Evolutionary conservation across 2,888 invertebrate genomes (phyloP).

Genomic region (Eueremaeus valkanovi): DNA sequence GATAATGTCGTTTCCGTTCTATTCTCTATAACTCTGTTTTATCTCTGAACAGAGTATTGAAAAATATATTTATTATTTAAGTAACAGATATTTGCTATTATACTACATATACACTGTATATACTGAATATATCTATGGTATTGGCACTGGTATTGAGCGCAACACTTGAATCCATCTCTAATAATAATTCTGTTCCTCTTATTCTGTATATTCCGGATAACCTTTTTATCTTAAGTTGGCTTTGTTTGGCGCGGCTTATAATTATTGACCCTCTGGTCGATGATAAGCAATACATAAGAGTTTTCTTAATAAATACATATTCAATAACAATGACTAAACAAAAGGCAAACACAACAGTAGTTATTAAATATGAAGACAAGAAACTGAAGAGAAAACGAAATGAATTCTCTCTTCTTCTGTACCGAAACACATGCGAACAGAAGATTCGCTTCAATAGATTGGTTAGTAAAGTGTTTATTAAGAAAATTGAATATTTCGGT

Average conservation of each 20-base stretch:
- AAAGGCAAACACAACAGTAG: neutral
- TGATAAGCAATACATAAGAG: neutral
- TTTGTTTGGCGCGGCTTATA: neutral
- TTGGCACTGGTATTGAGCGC: neutral
- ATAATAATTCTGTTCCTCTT: neutral
- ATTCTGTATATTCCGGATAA: neutral
- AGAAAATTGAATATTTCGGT: neutral
- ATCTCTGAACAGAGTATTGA: neutral
- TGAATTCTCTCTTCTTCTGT: neutral
- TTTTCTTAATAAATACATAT: neutral
- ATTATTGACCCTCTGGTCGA: neutral
- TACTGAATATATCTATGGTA: no score
- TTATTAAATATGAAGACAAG: neutral
- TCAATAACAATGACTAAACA: neutral
- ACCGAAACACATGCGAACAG: no score
- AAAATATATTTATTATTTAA: constrained; percentile 19
- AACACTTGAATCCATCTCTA: neutral
- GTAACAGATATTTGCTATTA: constrained; percentile 12
- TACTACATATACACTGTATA: neutral
- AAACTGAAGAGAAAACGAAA: neutral
- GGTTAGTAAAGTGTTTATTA: neutral
- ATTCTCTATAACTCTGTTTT: neutral
- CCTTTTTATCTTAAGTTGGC: neutral
- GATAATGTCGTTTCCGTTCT: constrained; percentile 10
- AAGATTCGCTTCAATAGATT: neutral